Conservation (phyloP, 1,140 invertebrate species). For the Mizuhopecten yessoensis region DNA sequence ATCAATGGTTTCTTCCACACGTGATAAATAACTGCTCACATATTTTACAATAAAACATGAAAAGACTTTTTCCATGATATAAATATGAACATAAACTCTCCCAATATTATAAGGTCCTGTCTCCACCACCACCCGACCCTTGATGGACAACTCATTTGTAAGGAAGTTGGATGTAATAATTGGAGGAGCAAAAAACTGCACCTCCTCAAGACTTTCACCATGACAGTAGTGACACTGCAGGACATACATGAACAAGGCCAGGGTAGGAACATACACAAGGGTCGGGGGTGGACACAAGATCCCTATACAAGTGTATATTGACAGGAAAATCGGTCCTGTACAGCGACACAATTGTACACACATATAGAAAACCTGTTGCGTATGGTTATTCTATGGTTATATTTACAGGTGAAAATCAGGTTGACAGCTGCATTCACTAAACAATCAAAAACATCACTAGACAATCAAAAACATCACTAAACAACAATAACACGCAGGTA, state of each 20-base stretch:
- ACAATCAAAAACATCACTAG: neutral
- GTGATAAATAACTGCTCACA: slow-evolving; percentile 38
- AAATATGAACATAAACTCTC: slow-evolving; percentile 34
- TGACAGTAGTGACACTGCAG: too few relatives aligned
- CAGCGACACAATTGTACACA: neutral
- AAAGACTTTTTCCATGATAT: neutral
- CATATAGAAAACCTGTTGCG: neutral
- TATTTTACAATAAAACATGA: slow-evolving; percentile 30
- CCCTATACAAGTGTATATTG: neutral
- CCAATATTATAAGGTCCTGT: neutral
- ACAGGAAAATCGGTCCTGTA: neutral
- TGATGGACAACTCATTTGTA: neutral
- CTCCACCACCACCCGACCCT: slow-evolving; percentile 16
- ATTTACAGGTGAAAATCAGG: slow-evolving; percentile 30
- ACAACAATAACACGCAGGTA: slow-evolving; percentile 20
- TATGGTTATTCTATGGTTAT: neutral
- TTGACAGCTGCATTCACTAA: neutral
- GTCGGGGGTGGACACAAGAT: neutral
- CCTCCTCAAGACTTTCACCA: too few relatives aligned
- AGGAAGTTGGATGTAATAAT: too few relatives aligned
- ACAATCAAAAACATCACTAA: slow-evolving; percentile 33
- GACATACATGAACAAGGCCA: neutral
- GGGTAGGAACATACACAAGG: neutral
- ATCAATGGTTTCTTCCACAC: neutral
- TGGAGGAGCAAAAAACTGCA: too few relatives aligned